Base-by-base conservation (phyloP, 2,888 invertebrate species). In the Hemaris fuciformis region DNA sequence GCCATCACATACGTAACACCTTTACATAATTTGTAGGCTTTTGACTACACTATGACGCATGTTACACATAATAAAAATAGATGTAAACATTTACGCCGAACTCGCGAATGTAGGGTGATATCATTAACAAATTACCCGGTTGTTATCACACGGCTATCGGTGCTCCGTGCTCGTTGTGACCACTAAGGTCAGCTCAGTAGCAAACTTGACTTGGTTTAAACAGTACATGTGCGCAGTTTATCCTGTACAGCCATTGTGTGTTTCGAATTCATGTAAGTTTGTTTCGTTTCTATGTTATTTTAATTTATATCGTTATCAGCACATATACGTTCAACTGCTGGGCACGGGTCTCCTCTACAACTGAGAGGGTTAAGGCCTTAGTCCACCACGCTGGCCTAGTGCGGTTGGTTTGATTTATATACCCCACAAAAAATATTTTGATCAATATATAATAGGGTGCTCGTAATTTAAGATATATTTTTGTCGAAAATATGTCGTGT, bases 111-210 rank as follows among this genome's bases (percentile, higher is more conserved):
- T 10, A 10, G 10, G 68, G 79, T 87, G 87, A 87, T 82, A 79
- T 85, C 85, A 86, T 84, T 75, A 71, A 76, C 68, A 75, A 80
- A 79, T 78, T 75, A 75, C 74, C 74, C 77, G 62, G 65, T 77
- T 77, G 80, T 83, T 84, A 78, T 38, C 38, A 38, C n/a, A n/a
- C n/a, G 38, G 5, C 46, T 53, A 31, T 53, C 53, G 15, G 53
- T 27, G 15, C 15, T 23, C 23, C n/a, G 15, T 48, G 46, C 72
- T 71, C 71, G 46, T 42, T 22, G 22, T n/a, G 31, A 31, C 38
- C 38, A 38, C 13, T 38, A n/a, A 63, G 60, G 59, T 62, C 62
- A 63, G 60, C 58, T 62, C 62, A 66, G 62, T 67, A 67, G 66
- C 68, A 59, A 68, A 70, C 64, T 53, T 53, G 8, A 31, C 53